Evolutionary conservation across 2,888 invertebrate genomes (phyloP).

Genomic region (Trimorus sp.): DNA sequence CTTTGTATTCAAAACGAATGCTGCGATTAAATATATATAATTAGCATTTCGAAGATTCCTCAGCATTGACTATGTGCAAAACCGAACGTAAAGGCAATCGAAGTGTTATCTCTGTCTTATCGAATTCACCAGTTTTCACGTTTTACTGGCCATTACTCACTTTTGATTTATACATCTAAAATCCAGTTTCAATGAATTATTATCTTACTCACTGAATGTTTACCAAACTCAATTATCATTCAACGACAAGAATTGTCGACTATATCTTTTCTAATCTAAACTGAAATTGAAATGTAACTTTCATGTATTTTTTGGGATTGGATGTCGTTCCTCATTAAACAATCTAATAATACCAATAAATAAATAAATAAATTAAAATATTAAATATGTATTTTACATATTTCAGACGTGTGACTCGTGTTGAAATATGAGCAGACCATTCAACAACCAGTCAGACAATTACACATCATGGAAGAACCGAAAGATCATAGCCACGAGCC

Average conservation of each 20-base stretch:
- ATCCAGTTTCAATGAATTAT: too few species aligned
- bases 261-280: not conserved
- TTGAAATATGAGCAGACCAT: slow-evolving; percentile 56
- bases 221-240: too few species aligned
- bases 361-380: too few species aligned
- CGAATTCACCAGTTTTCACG: not conserved
- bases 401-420: slow-evolving; percentile 11
- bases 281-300: too few species aligned
- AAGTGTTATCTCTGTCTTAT: not conserved
- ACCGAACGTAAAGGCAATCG: not conserved
- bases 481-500: slow-evolving; percentile 69
- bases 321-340: not conserved
- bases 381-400: too few species aligned
- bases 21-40: too few species aligned
- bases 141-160: not conserved
- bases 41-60: too few species aligned
- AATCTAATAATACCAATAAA: too few species aligned
- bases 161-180: not conserved
- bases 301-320: not conserved
- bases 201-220: too few species aligned
- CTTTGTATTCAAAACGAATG: too few species aligned
- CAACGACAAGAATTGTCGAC: not conserved
- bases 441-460: slow-evolving; percentile 36
- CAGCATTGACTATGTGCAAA: too few species aligned
- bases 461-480: slow-evolving; percentile 62